A percentile compares a stretch with the other conserved stretches of the same genome.
phyloP scores from a whole-genome alignment of 2,888 invertebrate genomes.

The Leptinotarsa tumamoca region DNA sequence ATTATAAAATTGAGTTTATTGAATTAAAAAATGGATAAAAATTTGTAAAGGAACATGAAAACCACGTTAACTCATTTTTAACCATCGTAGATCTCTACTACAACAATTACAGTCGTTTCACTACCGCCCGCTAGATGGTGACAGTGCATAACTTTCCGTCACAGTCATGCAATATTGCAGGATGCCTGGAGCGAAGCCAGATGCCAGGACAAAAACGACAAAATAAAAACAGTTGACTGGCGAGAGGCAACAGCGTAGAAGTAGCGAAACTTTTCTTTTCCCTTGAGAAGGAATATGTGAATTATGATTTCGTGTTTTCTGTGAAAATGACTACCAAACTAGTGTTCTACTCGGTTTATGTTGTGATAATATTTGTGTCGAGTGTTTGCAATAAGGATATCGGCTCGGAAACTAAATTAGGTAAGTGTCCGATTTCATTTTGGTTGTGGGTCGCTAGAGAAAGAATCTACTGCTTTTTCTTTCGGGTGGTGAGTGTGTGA shows the following conservation, averaged over 20 bases:
- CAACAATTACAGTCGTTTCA: not conserved
- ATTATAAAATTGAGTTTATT: too few species aligned
- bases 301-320: constrained; percentile 47
- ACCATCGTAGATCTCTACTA: not conserved
- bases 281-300: constrained; percentile 35
- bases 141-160: too few species aligned
- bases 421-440: constrained; percentile 44
- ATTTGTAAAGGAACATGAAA: too few species aligned
- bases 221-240: constrained; percentile 31
- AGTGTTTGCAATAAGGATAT: constrained; percentile 51
- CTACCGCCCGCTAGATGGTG: not conserved
- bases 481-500: not conserved
- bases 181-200: constrained; percentile 19
- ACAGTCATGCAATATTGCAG: not conserved
- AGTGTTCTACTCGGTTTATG: constrained; percentile 49
- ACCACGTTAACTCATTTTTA: too few species aligned
- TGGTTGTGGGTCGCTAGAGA: not conserved
- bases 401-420: constrained; percentile 46
- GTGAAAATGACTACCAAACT: constrained; percentile 53
- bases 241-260: constrained; percentile 8
- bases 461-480: not conserved
- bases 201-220: constrained; percentile 26
- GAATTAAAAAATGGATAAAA: too few species aligned
- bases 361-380: constrained; percentile 48
- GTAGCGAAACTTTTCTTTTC: constrained; percentile 19